A percentile compares a stretch with the other conserved stretches of the same genome.
phyloP scores from a whole-genome alignment of 1,140 invertebrate species.

The Propsilocerus akamusi region DNA sequence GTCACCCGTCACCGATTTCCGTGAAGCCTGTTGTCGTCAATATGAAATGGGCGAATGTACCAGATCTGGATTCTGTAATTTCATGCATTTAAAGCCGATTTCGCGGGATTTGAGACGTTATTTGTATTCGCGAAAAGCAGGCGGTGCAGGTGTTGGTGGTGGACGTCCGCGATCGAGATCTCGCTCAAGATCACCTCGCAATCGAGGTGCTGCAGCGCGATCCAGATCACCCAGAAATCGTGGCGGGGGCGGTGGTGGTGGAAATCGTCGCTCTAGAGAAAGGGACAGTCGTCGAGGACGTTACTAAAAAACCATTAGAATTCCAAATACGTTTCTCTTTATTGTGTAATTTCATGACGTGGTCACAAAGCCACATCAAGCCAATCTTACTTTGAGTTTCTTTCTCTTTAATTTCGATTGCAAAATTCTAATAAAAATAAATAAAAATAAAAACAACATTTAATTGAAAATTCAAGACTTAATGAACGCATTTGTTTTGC shows the following conservation, averaged over 20 bases:
- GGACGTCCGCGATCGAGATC: constrained; percentile 14
- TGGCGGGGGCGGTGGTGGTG: constrained; percentile 17
- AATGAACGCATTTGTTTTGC: no score
- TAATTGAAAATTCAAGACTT: no score
- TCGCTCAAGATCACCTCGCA: constrained; percentile 21
- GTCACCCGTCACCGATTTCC: constrained; percentile 95
- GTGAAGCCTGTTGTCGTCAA: constrained; percentile 96
- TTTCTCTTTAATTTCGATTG: no score
- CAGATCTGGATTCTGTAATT: constrained; percentile 96
- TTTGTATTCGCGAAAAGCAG: constrained; percentile 31
- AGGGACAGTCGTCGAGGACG: constrained; percentile 16
- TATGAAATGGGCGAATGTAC: constrained; percentile 99
- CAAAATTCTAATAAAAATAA: no score
- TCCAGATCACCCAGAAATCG: constrained; percentile 13
- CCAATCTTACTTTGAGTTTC: no score
- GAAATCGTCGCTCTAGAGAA: constrained; percentile 13
- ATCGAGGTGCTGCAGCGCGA: constrained; percentile 16
- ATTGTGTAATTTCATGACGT: no score
- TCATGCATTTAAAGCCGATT: constrained; percentile 99
- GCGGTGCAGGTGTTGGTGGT: constrained; percentile 21
- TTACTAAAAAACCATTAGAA: no score
- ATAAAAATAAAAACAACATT: no score
- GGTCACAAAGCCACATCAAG: no score
- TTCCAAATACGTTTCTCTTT: no score
- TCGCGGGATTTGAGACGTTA: constrained; percentile 70